These are phyloP conservation scores for Venusia cambrica DNA, from an alignment of 2,888 invertebrate genomes.

Conservation along the genomic window DNA sequence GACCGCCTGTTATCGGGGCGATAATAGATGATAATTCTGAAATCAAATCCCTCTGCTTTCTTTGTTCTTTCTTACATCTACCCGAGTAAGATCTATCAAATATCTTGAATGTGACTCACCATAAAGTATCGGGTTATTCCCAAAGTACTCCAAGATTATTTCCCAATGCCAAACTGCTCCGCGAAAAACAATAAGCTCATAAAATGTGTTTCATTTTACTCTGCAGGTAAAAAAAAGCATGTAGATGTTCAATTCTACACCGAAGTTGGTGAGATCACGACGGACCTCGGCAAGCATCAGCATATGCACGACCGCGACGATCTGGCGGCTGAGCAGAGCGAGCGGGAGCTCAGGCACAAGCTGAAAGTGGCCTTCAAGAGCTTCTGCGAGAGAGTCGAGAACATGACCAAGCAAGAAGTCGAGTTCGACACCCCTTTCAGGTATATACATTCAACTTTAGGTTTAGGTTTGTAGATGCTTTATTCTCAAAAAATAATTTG, in stretches of 20 bases:
- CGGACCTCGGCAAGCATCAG: constrained; percentile 99
- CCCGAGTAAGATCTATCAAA: too few relatives aligned
- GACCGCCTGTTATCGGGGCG: too few relatives aligned
- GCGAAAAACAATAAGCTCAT: too few relatives aligned
- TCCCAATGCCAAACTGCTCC: too few relatives aligned
- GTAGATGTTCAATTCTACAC: constrained; percentile 99
- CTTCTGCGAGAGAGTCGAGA: constrained; percentile 98
- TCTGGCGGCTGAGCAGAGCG: constrained; percentile 98
- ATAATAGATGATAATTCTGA: too few relatives aligned
- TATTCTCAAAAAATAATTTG: too few relatives aligned
- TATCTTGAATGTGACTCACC: too few relatives aligned
- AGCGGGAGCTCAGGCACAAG: constrained; percentile 97
- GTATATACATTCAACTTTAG: constrained; percentile 44
- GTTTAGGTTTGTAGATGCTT: too few relatives aligned
- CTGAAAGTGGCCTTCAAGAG: constrained; percentile 98
- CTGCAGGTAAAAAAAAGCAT: constrained; percentile 94
- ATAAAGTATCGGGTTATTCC: too few relatives aligned
- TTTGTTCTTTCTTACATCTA: too few relatives aligned
- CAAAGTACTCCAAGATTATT: too few relatives aligned
- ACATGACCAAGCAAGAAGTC: constrained; percentile 97
- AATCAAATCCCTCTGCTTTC: too few relatives aligned
- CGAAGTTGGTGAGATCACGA: constrained; percentile 99
- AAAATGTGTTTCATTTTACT: neutral
- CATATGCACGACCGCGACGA: constrained; percentile 99
- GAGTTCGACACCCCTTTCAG: constrained; percentile 99